Percentiles rank a stretch among this genome's conserved stretches.
phyloP scores from a whole-genome alignment of 2,113 vertebrate genomes.

The Ictalurus furcatus region DNA sequence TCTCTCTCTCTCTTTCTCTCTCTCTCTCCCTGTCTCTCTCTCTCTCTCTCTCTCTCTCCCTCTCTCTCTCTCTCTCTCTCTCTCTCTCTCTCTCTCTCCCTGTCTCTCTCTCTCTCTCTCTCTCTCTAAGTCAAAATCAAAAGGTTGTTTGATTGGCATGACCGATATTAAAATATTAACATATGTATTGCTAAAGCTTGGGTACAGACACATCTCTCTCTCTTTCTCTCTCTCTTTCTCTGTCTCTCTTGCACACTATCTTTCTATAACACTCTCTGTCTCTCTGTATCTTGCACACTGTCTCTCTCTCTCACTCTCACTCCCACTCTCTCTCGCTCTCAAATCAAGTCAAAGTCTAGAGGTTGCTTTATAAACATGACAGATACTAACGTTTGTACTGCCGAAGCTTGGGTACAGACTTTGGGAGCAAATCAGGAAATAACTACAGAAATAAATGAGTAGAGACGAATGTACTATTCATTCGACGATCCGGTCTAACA shows the following conservation, averaged over 20 bases:
- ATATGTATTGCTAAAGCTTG: no score
- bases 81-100: rapidly evolving
- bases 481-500: no score
- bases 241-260: neutral
- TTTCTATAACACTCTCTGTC: neutral
- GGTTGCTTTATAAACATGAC: no score
- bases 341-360: no score
- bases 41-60: neutral
- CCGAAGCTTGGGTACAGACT: no score
- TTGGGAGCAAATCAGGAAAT: no score
- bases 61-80: neutral
- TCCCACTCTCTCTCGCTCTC: slow-evolving; percentile 12
- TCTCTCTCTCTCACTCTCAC: neutral
- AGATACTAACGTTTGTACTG: no score
- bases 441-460: no score
- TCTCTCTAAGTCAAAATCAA: neutral
- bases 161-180: no score
- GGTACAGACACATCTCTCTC: neutral
- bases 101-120: neutral
- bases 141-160: no score
- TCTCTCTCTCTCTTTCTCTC: neutral
- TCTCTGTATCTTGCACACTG: neutral
- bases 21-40: rapidly evolving
- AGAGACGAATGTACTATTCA: no score
- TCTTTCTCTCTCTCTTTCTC: neutral